Conservation (phyloP, 2,113 vertebrate genomes). For the Podiceps cristatus region DNA sequence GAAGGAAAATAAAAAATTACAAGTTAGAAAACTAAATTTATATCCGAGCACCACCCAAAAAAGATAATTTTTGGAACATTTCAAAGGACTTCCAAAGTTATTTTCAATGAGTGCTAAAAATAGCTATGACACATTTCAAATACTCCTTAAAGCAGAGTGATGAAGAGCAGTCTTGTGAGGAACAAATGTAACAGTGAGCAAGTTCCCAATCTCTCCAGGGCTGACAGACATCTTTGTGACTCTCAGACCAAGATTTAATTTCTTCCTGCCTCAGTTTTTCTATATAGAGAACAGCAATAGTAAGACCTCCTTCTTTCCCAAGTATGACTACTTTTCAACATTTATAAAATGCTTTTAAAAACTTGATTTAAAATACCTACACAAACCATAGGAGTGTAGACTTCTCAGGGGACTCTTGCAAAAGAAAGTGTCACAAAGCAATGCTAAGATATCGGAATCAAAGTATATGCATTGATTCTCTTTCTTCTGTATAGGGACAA, state of each 20-base stretch:
- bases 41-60: background rate
- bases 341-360: background rate
- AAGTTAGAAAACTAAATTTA: background rate
- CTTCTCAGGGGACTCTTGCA: background rate
- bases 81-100: conserved; percentile 28
- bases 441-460: fast-evolving
- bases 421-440: background rate
- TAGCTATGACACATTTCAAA: background rate
- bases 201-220: background rate
- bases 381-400: fast-evolving
- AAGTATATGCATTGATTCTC: background rate
- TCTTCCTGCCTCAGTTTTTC: background rate
- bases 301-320: background rate
- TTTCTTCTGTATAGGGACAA: background rate
- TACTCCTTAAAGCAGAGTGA: background rate
- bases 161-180: background rate
- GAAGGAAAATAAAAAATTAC: background rate
- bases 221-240: background rate
- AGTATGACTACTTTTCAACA: background rate
- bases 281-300: background rate
- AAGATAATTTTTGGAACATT: conserved; percentile 3
- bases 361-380: background rate
- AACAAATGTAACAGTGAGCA: background rate
- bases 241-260: background rate
- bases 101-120: conserved; percentile 43